phyloP scores from a whole-genome alignment of 2,888 invertebrate species.

The Chrysina gloriosa region DNA sequence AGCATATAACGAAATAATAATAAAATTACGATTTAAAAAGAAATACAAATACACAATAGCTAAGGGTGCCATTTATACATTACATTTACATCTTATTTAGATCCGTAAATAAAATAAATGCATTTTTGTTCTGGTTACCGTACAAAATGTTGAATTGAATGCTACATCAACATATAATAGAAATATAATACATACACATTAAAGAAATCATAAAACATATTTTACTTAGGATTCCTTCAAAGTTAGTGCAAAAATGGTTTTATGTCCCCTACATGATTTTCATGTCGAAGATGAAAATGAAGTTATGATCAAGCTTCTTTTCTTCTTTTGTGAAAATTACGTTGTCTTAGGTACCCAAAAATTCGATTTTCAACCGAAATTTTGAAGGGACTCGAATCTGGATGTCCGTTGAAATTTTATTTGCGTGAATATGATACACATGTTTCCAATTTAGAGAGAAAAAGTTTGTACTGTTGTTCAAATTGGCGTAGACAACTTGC shows the following conservation, averaged over 20 bases:
- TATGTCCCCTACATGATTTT: neutral
- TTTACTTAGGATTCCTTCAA: slow-evolving; percentile 38
- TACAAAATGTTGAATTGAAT: slow-evolving; percentile 18
- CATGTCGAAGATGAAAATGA: too few species aligned
- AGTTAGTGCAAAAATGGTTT: slow-evolving; percentile 6
- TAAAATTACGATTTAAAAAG: slow-evolving; percentile 10
- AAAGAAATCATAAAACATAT: slow-evolving; percentile 45
- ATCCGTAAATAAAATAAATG: slow-evolving; percentile 35
- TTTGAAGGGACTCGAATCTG: too few species aligned
- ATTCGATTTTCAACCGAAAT: too few species aligned
- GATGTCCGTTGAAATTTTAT: too few species aligned
- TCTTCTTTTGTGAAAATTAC: too few species aligned
- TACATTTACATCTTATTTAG: slow-evolving; percentile 9
- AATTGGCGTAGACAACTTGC: too few species aligned
- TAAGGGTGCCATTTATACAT: slow-evolving; percentile 24
- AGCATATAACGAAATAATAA: slow-evolving; percentile 45
- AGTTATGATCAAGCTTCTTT: too few species aligned
- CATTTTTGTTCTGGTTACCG: slow-evolving; percentile 13
- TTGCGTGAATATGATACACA: too few species aligned
- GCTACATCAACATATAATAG: slow-evolving; percentile 16
- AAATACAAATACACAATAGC: slow-evolving; percentile 20
- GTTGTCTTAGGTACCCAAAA: too few species aligned
- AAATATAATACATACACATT: slow-evolving; percentile 18
- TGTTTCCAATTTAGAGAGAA: too few species aligned
- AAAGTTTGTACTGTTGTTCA: too few species aligned